Percentiles rank a stretch among this genome's conserved stretches.
Evolutionary conservation across 2,888 invertebrate species (phyloP).

Genomic region (Caenorhabditis angaria): DNA sequence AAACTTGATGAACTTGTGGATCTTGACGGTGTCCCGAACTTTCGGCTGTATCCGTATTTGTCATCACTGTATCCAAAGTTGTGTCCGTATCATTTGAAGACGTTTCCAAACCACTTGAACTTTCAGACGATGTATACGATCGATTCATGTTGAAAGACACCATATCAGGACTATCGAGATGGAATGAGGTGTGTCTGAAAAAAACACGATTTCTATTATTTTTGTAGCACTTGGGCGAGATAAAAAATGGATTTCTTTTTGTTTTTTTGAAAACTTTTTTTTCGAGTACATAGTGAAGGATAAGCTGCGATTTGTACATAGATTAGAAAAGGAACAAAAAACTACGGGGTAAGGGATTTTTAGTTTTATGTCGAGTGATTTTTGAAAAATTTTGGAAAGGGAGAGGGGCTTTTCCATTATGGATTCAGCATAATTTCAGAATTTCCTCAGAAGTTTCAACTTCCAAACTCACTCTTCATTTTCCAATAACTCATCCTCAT

Average conservation of each 20-base stretch:
- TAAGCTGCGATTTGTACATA: too few species aligned
- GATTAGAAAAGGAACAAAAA: too few species aligned
- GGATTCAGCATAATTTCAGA: too few species aligned
- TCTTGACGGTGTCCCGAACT: not conserved
- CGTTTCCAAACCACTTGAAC: conserved; percentile 3
- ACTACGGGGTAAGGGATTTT: too few species aligned
- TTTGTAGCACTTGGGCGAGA: too few species aligned
- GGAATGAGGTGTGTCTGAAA: not conserved
- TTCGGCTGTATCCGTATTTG: not conserved
- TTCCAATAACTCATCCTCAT: conserved; percentile 23
- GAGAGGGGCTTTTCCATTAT: too few species aligned
- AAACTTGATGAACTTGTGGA: not conserved
- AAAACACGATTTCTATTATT: too few species aligned
- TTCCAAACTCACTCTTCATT: conserved; percentile 24
- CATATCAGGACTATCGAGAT: not conserved
- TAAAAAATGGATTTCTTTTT: too few species aligned
- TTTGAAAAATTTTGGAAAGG: too few species aligned
- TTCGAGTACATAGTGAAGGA: too few species aligned
- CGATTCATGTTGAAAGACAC: not conserved
- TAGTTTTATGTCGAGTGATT: too few species aligned
- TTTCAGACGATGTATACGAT: not conserved
- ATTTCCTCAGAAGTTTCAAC: not conserved
- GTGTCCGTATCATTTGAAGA: not conserved
- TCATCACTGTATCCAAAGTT: not conserved
- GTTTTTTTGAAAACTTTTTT: too few species aligned